Conservation (phyloP, 2,113 vertebrate species). For the Oncorhynchus clarkii region DNA sequence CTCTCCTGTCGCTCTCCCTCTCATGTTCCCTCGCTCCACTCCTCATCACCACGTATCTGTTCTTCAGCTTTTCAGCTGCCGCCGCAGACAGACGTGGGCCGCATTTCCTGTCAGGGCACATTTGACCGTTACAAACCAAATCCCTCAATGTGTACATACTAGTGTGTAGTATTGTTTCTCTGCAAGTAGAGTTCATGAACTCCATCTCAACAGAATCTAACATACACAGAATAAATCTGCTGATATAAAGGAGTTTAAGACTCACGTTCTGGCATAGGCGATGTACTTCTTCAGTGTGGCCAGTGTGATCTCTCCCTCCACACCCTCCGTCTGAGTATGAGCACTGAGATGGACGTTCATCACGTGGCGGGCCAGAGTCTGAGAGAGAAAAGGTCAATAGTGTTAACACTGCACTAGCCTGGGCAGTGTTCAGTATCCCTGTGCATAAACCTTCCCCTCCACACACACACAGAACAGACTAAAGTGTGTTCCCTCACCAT, state of each 20-base stretch:
- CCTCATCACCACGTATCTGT: constrained; percentile 94
- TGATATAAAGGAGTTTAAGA: constrained; percentile 7
- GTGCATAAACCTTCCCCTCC: not conserved
- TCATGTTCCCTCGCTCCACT: constrained; percentile 91
- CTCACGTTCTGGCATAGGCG: constrained; percentile 87
- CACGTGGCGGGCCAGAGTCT: constrained; percentile 94
- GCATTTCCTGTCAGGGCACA: constrained; percentile 76
- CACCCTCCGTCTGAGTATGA: constrained; percentile 82
- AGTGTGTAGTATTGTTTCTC: too few relatives aligned
- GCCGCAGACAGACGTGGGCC: constrained; percentile 88
- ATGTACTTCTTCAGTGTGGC: constrained; percentile 92
- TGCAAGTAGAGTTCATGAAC: too few relatives aligned
- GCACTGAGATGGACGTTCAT: constrained; percentile 96
- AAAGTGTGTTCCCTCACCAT: constrained; percentile 74
- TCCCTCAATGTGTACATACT: too few relatives aligned
- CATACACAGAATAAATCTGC: not conserved
- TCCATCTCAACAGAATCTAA: too few relatives aligned
- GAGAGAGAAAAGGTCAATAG: not conserved
- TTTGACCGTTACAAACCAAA: not conserved
- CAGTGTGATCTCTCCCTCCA: constrained; percentile 90
- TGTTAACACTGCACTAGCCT: not conserved
- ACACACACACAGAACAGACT: not conserved
- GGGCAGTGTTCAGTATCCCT: not conserved
- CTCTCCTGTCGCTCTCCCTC: constrained; percentile 82
- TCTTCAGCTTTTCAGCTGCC: constrained; percentile 93